Evolutionary conservation across 2,797 vertebrate genomes (phyloP).

Genomic region (Fratercula arctica): DNA sequence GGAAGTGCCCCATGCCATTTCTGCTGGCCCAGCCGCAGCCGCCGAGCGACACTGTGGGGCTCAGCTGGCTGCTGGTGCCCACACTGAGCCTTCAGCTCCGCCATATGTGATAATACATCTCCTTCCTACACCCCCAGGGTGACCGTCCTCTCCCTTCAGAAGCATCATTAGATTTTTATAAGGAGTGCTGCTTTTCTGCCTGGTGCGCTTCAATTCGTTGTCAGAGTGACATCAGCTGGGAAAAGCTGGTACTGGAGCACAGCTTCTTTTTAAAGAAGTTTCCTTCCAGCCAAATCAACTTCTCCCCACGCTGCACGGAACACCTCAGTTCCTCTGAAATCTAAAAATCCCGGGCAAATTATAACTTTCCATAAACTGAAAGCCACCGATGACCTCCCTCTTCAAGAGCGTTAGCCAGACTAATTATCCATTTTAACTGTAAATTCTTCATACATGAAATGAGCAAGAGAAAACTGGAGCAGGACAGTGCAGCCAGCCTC

Average conservation of each 20-base stretch:
- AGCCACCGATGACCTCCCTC: neutral
- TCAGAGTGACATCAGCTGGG: slow-evolving; percentile 32
- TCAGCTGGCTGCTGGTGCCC: neutral
- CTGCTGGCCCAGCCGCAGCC: neutral
- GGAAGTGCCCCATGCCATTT: neutral
- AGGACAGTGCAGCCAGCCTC: neutral
- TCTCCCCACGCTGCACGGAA: rapidly evolving
- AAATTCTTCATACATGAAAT: neutral
- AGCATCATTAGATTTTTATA: neutral
- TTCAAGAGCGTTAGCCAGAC: neutral
- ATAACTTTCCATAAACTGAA: neutral
- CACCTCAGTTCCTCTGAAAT: neutral
- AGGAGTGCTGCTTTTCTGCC: neutral
- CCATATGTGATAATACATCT: rapidly evolving
- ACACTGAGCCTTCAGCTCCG: neutral
- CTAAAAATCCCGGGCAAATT: neutral
- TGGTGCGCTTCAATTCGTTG: neutral
- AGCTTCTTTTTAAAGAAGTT: neutral
- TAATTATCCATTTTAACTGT: neutral
- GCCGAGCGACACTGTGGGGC: rapidly evolving
- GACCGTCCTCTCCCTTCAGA: neutral
- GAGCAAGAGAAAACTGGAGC: neutral
- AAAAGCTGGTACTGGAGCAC: slow-evolving; percentile 7
- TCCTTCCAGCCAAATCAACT: neutral
- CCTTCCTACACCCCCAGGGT: neutral